Base-by-base conservation (phyloP, 2,113 vertebrate species). In the Albula glossodonta region DNA sequence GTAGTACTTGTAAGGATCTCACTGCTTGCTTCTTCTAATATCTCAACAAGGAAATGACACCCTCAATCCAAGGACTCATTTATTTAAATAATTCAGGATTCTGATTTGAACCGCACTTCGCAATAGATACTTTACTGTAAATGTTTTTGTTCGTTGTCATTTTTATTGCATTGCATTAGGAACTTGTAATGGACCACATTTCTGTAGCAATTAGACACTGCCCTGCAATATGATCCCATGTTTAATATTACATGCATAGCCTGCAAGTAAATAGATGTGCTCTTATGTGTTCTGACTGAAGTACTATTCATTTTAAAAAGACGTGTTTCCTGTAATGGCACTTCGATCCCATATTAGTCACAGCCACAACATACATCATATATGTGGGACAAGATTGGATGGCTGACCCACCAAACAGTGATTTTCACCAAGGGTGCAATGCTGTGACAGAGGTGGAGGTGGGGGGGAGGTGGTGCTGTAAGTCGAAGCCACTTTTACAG, bases 61-160 rank as follows among this genome's bases (percentile, higher is more conserved):
- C 22, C 70, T n/a, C n/a, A 74, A 74, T 74, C n/a, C n/a, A n/a
- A 74, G 60, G 60, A 31, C 22, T 74, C 70, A 2, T 25, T n/a
- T n/a, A 70, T 70, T 70, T 74, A 74, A 74, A 74, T 74, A 74
- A 74, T 74, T 74, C 70, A 74, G 70, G 22, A 74, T 74, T 74
- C 70, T 74, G 70, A 74, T 74, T 10, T 22, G n/a, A 74, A 74
- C 70, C 70, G n/a, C 70, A 74, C 70, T 7, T 31, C 70, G 10
- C 70, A 31, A 74, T 74, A 74, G 70, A 22, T 74, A 10, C 70
- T 31, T 74, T 74, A 19, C 70, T 22, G 70, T 74, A 74, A 74
- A 31, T 74, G 70, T 74, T 74, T 74, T 74, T n/a, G 9, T 74
- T 74, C 70, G 17, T 74, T 74, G 70, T 31, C n/a, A 31, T 74